These are phyloP conservation scores for Epistrophe grossulariae DNA, from an alignment of 2,888 invertebrate species.

Conservation along the genomic window DNA sequence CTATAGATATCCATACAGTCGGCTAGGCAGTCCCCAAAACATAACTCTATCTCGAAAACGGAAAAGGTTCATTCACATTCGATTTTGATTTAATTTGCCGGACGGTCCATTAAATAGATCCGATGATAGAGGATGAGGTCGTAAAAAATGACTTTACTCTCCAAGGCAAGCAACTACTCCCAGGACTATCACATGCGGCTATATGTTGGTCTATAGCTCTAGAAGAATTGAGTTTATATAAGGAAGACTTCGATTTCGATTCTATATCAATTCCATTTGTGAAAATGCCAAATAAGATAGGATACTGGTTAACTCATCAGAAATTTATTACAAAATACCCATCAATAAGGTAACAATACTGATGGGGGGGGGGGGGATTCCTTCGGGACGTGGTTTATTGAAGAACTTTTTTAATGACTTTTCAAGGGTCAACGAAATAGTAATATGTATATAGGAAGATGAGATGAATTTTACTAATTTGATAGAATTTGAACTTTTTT, in stretches of 20 bases:
- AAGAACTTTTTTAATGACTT: slow-evolving; percentile 45
- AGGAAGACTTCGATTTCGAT: slow-evolving; percentile 33
- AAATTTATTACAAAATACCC: slow-evolving; percentile 66
- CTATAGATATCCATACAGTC: neutral
- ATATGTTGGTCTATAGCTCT: neutral
- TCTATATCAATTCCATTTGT: slow-evolving; percentile 54
- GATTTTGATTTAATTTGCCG: slow-evolving; percentile 73
- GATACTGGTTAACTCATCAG: slow-evolving; percentile 54
- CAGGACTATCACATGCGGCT: neutral
- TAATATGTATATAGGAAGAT: neutral
- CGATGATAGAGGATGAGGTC: slow-evolving; percentile 56
- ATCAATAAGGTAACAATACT: slow-evolving; percentile 20
- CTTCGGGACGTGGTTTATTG: slow-evolving; percentile 6
- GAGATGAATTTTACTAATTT: neutral
- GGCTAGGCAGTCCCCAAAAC: neutral
- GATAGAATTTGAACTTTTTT: neutral
- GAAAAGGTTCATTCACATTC: slow-evolving; percentile 50
- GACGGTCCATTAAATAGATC: slow-evolving; percentile 70
- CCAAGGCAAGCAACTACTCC: neutral
- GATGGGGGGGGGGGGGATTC: neutral
- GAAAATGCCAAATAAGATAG: slow-evolving; percentile 13
- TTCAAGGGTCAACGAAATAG: slow-evolving; percentile 22
- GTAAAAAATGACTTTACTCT: slow-evolving; percentile 60
- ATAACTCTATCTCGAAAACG: slow-evolving; percentile 35
- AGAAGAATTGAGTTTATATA: slow-evolving; percentile 23